Evolutionary conservation across 2,888 invertebrate species (phyloP).

Genomic region (Tenthredo distinguenda): DNA sequence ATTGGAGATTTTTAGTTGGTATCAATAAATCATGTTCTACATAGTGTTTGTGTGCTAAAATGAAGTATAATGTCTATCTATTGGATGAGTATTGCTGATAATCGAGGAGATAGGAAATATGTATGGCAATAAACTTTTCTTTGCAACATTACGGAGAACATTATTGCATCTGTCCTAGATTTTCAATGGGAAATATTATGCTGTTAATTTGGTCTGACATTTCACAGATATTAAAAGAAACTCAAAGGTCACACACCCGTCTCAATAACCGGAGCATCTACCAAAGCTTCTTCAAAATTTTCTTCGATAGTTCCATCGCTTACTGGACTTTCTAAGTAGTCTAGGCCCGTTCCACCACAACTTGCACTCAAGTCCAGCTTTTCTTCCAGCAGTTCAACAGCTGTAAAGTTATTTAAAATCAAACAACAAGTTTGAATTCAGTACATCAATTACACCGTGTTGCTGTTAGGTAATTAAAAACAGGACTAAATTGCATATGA

Average conservation of each 20-base stretch:
- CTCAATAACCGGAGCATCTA: constrained; percentile 81
- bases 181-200: background rate
- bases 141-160: background rate
- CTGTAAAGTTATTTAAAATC: constrained; percentile 61
- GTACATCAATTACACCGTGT: background rate
- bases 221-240: constrained; percentile 65
- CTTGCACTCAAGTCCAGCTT: constrained; percentile 74
- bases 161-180: background rate
- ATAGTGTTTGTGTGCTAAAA: background rate
- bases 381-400: constrained; percentile 74
- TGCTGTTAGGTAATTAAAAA: background rate
- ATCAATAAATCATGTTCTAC: background rate
- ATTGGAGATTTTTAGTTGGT: constrained; percentile 10
- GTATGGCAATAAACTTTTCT: background rate
- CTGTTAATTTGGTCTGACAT: constrained; percentile 66
- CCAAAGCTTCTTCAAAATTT: constrained; percentile 93
- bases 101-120: background rate
- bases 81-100: background rate
- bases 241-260: constrained; percentile 73
- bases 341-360: constrained; percentile 74
- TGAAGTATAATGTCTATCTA: background rate
- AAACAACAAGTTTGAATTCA: background rate
- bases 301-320: constrained; percentile 95
- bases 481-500: background rate
- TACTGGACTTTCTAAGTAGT: constrained; percentile 85